Base-by-base conservation (phyloP, 2,888 invertebrate species). In the Cheilosia variabilis region DNA sequence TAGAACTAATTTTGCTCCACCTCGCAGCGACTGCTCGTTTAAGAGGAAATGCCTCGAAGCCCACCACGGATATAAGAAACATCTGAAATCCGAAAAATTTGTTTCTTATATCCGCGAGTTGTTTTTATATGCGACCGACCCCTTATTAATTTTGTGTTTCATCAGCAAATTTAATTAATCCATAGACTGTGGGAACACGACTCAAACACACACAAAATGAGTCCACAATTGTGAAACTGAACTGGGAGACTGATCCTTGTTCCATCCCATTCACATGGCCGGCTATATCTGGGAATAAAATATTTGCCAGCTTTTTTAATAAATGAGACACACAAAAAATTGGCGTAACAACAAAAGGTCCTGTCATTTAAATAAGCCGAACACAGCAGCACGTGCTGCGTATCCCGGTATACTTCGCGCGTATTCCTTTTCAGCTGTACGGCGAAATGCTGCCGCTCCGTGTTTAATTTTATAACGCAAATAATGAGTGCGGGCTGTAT, bases 341-440 rank as follows among this genome's bases (percentile, higher is more conserved):
- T 72, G 63, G 47, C 63, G 41, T 58, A 57, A 58, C 47, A 71
- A 78, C 53, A 50, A 65, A 71, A 63, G 43, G 79, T 60, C 53
- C 80, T 68, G 66, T 55, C 66, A 62, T 80, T 80, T 73, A 73
- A 80, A 73, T 73, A 73, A 80, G 73, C 45, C 55, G 62, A 80
- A 62, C 53, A 47, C 37, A 47, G 41, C 37, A 41, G 45, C 66
- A 68, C 68, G 60, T 45, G 66, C 66, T 63, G 19, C 41, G 50
- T 62, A 63, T 41, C 27, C 55, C 47, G 34, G 22, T 24, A 69
- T 37, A 37, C 58, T 10, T 5, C 4, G 10, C 24, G 10, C 17
- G 13, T 37, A 17, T 34, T 50, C 24, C 71, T 24, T 47, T 57
- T 37, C 57, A 69, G 47, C 7, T 15, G 27, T 5, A 31, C 45